Evolutionary conservation across 2,113 vertebrate genomes (phyloP).

Genomic region (Suricata suricatta): DNA sequence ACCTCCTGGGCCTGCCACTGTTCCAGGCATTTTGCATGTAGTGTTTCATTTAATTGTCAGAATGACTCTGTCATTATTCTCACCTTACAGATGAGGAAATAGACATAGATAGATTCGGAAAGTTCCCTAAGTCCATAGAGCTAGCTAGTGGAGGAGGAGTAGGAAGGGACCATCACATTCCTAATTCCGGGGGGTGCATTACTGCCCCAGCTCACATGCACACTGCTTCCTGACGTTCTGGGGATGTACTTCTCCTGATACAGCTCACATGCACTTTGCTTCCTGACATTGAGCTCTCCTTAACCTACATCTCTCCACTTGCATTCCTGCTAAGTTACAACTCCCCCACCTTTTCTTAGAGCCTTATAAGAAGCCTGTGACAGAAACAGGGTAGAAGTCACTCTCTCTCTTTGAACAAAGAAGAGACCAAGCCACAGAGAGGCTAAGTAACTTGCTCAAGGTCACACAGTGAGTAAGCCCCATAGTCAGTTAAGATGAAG

Average conservation of each 20-base stretch:
- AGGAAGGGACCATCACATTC: not conserved
- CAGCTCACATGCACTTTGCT: not conserved
- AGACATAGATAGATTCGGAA: not conserved
- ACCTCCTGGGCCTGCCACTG: not conserved
- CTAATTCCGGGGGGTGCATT: not conserved
- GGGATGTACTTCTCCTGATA: not conserved
- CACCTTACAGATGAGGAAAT: constrained; percentile 1
- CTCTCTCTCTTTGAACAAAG: not conserved
- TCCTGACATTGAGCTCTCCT: not conserved
- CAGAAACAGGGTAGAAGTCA: not conserved
- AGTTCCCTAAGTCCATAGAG: not conserved
- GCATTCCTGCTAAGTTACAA: not conserved
- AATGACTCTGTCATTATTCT: not conserved
- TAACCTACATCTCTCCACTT: not conserved
- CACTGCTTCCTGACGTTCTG: not conserved
- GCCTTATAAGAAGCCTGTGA: not conserved
- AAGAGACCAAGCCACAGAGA: constrained; percentile 31
- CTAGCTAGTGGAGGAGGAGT: not conserved
- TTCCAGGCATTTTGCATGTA: not conserved
- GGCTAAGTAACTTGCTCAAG: constrained; percentile 33
- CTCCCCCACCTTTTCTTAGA: not conserved
- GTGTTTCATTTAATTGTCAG: not conserved
- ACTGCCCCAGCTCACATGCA: not conserved
- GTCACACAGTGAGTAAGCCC: constrained; percentile 16
- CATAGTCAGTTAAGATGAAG: not conserved